Evolutionary conservation across 2,888 invertebrate genomes (phyloP), one percentile per base, ranked within the genome.

Genomic region (Dichetophora obliterata): DNA sequence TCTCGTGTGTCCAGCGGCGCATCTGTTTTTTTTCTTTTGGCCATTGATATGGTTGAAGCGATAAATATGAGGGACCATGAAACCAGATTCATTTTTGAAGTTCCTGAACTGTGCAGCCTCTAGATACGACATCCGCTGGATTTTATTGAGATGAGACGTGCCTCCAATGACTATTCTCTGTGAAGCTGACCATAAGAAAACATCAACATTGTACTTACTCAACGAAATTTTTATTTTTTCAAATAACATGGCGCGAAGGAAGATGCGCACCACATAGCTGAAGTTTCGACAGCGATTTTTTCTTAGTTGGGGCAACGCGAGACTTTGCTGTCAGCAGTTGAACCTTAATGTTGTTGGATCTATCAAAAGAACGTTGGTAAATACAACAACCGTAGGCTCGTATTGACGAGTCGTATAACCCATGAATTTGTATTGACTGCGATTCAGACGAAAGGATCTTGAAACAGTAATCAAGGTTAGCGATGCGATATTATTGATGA

Each of bases 171-270:
- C 34, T 16, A 22, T n/a, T 27, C 14, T 50, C 22, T 9, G 77
- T 8, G 81, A 81, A 59, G 81, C 78, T 19, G 80, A 78, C 78
- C 52, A 52, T n/a, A 52, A n/a, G n/a, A 16, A 52, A 16, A 52
- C 52, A 5, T 52, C 31, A 31, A 48, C 54, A 16, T 27, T 31
- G n/a, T 52, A 52, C 6, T 52, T 14, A 8, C 16, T 8, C 14
- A 69, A 50, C 16, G 52, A 9, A n/a, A 24, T 22, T 52, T 68
- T 69, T 1, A 74, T 74, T 73, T 76, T 72, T 31, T 34, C 71
- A 16, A 68, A 72, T 5, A 76, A n/a, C 61, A 48, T 48, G 24
- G 75, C 68, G n/a, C n/a, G n/a, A n/a, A n/a, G 77, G 57, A 52
- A 75, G 72, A 50, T 63, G 65, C 5, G 74, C 78, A 43, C 76